Percentiles rank a stretch among this genome's conserved stretches.
Conservation (phyloP, 2,113 vertebrate genomes). For the Scolopax mira region DNA sequence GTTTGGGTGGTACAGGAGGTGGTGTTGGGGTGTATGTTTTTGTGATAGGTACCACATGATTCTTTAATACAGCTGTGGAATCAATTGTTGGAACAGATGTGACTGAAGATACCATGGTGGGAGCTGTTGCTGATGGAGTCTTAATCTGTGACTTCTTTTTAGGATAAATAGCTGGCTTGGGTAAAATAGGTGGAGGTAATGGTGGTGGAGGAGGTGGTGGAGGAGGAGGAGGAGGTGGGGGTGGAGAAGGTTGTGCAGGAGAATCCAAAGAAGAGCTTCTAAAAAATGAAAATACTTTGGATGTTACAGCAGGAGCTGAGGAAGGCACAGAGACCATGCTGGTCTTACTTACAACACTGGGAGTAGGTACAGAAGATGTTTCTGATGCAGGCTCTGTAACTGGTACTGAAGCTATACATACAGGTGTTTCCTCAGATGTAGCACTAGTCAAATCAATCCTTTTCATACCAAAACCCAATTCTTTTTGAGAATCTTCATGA, state of each 20-base stretch:
- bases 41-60: conserved; percentile 65
- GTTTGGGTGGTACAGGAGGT: conserved; percentile 95
- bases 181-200: conserved; percentile 72
- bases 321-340: conserved; percentile 53
- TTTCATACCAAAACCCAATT: conserved; percentile 4
- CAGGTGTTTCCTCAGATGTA: conserved; percentile 17
- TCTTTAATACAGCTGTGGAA: conserved; percentile 64
- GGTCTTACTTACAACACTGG: conserved; percentile 59
- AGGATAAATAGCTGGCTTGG: conserved; percentile 80
- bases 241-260: conserved; percentile 61
- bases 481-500: conserved; percentile 66
- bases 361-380: conserved; percentile 68
- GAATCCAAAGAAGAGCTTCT: conserved; percentile 79
- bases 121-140: conserved; percentile 61
- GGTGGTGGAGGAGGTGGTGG: conserved; percentile 78
- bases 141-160: conserved; percentile 78
- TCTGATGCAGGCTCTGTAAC: conserved; percentile 42
- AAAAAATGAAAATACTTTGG: conserved; percentile 77
- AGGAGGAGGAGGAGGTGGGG: conserved; percentile 48
- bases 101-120: not conserved
- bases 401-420: not conserved
- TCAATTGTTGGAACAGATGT: conserved; percentile 60
- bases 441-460: conserved; percentile 23
- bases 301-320: conserved; percentile 71
- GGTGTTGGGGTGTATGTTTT: conserved; percentile 80